Evolutionary conservation across 2,797 vertebrate genomes (phyloP).

Genomic region (Chaetophractus vellerosus): DNA sequence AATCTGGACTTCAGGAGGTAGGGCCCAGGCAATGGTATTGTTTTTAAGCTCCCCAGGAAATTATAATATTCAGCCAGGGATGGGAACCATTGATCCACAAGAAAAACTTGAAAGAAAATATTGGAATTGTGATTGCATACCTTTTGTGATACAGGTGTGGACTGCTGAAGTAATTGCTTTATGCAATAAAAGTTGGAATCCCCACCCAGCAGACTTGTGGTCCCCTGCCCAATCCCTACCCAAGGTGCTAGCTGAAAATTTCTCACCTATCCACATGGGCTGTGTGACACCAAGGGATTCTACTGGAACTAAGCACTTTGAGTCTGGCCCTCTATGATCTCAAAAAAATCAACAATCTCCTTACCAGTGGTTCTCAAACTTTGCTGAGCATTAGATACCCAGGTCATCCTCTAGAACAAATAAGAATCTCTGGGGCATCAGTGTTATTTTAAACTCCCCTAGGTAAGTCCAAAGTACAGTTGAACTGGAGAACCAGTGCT

Average conservation of each 20-base stretch:
- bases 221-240: background rate
- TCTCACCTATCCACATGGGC: background rate
- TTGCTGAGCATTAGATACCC: conserved; percentile 42
- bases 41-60: conserved; percentile 25
- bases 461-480: background rate
- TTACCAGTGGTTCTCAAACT: background rate
- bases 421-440: background rate
- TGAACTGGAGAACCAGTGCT: background rate
- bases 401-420: conserved; percentile 19
- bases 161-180: background rate
- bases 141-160: background rate
- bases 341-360: conserved; percentile 13
- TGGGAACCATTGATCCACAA: background rate
- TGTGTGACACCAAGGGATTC: background rate
- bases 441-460: background rate
- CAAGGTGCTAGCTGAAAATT: background rate
- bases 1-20: background rate
- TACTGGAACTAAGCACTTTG: background rate
- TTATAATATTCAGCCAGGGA: background rate
- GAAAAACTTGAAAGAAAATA: background rate
- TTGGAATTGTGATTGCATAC: background rate
- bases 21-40: background rate
- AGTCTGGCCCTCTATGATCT: background rate
- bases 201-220: background rate
- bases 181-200: background rate